Base-by-base conservation (phyloP, 2,113 vertebrate species). In the Arenaria interpres region DNA sequence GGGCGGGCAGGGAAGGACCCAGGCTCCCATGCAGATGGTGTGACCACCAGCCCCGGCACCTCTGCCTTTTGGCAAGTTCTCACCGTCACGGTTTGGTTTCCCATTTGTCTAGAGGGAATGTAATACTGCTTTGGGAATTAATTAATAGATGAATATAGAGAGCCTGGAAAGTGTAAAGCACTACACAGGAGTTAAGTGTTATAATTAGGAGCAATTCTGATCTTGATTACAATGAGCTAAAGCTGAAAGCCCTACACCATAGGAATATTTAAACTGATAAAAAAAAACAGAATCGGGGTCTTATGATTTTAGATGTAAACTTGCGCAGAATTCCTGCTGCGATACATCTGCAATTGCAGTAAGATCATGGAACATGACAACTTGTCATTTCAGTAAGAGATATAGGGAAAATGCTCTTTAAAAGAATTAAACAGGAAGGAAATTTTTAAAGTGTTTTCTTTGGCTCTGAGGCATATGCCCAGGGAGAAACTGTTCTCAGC, bases 291-390 rank as follows among this genome's bases (percentile, higher is more conserved):
- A 93, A 95, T 83, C 59, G 37, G 89, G 83, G 69, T 90, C 85
- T 94, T 94, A 88, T 46, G 94, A 87, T 93, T 97, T 97, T 94
- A 78, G 92, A 95, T 76, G 93, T 97, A 94, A 90, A 97, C 91
- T 94, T 35, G 60, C 91, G 96, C 85, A 96, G 92, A 95, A 93
- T 97, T 94, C 96, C 94, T 87, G 80, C 94, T 96, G 96, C 93
- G 95, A 93, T 98, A 96, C 93, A 97, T 95, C 96, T 96, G 95
- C 96, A 97, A 92, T 95, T 95, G 90, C 88, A 97, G 93, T 95
- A 93, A 96, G 95, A 96, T 94, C 95, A 96, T 88, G 87, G 90
- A 97, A 97, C 89, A 94, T 92, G 96, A 97, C 94, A 97, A 90
- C 89, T 96, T 97, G 96, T 97, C 94, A 96, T 93, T 96, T 97